Conservation (phyloP, 53 echinoderm and acorn worm species). For the Henricia sp. region DNA sequence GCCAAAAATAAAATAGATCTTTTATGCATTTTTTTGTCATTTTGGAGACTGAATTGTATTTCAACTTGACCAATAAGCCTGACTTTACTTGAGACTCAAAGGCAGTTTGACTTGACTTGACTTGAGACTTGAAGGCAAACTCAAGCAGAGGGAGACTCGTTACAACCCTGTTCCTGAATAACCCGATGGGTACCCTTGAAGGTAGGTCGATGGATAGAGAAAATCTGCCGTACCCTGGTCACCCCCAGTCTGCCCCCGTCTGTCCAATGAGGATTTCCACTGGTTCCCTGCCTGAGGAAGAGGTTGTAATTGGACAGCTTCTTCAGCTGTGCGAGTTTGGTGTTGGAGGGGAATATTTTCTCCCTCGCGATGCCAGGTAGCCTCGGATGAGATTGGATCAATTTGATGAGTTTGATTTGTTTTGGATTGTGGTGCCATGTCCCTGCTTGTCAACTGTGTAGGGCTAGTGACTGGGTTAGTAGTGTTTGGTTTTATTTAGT, state of each 20-base stretch:
- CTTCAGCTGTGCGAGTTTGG: constrained; percentile 23
- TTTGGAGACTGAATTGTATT: no score
- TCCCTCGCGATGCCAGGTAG: constrained; percentile 28
- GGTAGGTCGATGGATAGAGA: constrained; percentile 39
- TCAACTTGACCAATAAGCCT: no score
- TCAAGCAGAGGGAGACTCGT: no score
- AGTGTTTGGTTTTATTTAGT: constrained; percentile 6
- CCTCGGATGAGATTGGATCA: no score
- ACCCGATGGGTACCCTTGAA: constrained; percentile 41
- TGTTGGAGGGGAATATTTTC: neutral
- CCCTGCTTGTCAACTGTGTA: constrained; percentile 38
- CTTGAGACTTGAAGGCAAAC: no score
- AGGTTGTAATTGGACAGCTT: constrained; percentile 22
- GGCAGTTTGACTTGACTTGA: no score
- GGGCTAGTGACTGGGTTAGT: neutral
- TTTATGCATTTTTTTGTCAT: no score
- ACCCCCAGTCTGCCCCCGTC: constrained; percentile 31
- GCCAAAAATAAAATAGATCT: no score
- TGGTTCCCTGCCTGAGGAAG: constrained; percentile 35
- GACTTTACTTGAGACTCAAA: no score
- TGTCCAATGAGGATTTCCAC: constrained; percentile 40
- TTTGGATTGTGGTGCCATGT: neutral
- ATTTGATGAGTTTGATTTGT: no score
- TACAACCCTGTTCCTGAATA: constrained; percentile 33
- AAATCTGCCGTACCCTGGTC: constrained; percentile 46